Evolutionary conservation across 2,797 vertebrate species (phyloP), one percentile per base, ranked within the genome.

Genomic region (Botia almorhae): DNA sequence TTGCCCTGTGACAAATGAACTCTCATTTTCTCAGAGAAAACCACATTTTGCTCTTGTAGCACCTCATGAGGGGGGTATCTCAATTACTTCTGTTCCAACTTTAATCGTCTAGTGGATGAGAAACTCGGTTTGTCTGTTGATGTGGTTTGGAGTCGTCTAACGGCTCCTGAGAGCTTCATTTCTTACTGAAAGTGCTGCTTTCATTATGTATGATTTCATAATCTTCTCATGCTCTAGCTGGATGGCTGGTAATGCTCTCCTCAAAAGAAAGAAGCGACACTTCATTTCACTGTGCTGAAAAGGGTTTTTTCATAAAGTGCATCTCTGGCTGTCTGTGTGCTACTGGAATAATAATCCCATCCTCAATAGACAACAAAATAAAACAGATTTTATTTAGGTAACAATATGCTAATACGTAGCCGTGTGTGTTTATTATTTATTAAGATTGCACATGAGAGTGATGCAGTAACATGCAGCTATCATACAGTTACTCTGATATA

Each of bases 21-120:
- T 19, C 60, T 81, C 83, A 26, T 26, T 26, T 90, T 78, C 68
- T 69, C 71, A 17, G 63, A 72, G 64, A 78, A 64, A 83, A 81
- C 73, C 67, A 74, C 64, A 74, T 82, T 88, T 69, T 88, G 87
- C 84, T 39, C 36, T 39, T 39, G 36, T 88, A 86, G 90, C 36
- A 39, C 36, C 84, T 86, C 85, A 87, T 89, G 88, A 92, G 82
- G 82, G 82, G 90, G 91, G 86, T 69, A 83, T 89, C 90, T 89
- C 85, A 86, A 91, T 92, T 88, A 88, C 81, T 87, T 81, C 82
- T 81, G 58, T 86, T 89, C 85, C 84, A 70, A 65, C 29, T 84
- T 84, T 67, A 69, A 87, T 89, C 80, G 85, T 82, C 82, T 83
- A 84, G 86, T 87, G 87, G 85, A 85, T 76, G 82, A 82, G 85